Base-by-base conservation (phyloP, 2,113 vertebrate genomes). In the Larimichthys crocea region DNA sequence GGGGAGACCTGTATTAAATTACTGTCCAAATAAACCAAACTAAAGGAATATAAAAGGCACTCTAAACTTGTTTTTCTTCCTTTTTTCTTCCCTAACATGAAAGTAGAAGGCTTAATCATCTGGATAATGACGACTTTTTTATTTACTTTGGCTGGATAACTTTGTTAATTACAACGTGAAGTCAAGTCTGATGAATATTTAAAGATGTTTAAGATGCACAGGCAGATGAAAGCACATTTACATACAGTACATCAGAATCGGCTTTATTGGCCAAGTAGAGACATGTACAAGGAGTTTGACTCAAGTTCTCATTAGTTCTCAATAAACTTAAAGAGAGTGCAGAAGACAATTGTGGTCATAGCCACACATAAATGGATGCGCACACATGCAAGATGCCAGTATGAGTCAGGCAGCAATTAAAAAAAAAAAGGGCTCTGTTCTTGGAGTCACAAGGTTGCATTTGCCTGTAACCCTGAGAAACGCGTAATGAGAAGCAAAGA, bases 401-500 rank as follows among this genome's bases (percentile, higher is more conserved):
- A 49, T n/a, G 65, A 60, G 26, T 57, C 66, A 64, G 22, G 35
- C 59, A 24, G 42, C 67, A 73, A 82, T 82, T 85, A 77, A 79
- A 79, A 46, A 79, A 79, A 46, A 40, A 81, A 72, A 60, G 50
- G 64, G 35, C 52, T 76, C 44, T 82, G 66, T 74, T 74, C 75
- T 73, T 29, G 8, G 67, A 80, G 76, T 69, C 61, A 53, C 50
- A 56, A 73, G 71, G 61, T 76, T 79, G 40, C 19, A 35, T 20
- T 53, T 72, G 48, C 35, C 46, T 59, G n/a, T 44, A 74, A 52
- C 60, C 69, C 26, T 74, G 77, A 63, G 35, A 29, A 79, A 26
- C 70, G 50, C 52, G 46, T 79, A 84, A 87, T 84, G 62, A 73
- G 74, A 74, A 26, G 42, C 64, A 49, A 42, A 66, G 44, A 60